phyloP scores from a whole-genome alignment of 2,113 vertebrate genomes.

The Ursus arctos region DNA sequence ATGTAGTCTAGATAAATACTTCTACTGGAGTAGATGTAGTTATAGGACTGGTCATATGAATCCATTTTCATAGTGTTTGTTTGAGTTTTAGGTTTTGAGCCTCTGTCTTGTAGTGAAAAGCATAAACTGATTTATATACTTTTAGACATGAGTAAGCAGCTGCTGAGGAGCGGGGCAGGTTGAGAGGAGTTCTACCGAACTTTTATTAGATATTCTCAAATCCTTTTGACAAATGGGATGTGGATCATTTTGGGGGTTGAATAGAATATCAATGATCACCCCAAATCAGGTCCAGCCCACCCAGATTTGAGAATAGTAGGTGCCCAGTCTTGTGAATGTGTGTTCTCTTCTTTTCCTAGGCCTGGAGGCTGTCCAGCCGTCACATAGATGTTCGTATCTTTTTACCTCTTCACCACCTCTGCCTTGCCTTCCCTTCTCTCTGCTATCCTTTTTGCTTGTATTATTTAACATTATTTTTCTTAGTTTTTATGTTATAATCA shows the following conservation, averaged over 20 bases:
- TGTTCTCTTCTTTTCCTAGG: background rate
- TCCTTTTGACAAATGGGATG: background rate
- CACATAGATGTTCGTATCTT: background rate
- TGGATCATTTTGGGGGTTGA: background rate
- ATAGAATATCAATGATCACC: background rate
- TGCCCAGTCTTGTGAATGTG: background rate
- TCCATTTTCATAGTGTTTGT: background rate
- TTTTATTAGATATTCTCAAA: background rate
- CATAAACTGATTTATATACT: background rate
- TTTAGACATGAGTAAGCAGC: background rate
- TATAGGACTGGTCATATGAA: background rate
- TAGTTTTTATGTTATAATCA: background rate
- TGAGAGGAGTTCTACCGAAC: background rate
- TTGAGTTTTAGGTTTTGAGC: background rate
- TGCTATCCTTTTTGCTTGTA: background rate
- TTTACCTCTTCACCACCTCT: background rate
- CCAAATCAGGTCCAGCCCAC: background rate
- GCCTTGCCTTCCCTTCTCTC: background rate
- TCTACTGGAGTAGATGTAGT: background rate
- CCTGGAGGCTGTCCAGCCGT: background rate
- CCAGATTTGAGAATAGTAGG: no score
- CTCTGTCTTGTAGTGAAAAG: background rate
- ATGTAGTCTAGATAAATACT: background rate
- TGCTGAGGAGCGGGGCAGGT: background rate
- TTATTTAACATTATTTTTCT: background rate